Base-by-base conservation (phyloP, 2,888 invertebrate species). In the Nezara viridula region DNA sequence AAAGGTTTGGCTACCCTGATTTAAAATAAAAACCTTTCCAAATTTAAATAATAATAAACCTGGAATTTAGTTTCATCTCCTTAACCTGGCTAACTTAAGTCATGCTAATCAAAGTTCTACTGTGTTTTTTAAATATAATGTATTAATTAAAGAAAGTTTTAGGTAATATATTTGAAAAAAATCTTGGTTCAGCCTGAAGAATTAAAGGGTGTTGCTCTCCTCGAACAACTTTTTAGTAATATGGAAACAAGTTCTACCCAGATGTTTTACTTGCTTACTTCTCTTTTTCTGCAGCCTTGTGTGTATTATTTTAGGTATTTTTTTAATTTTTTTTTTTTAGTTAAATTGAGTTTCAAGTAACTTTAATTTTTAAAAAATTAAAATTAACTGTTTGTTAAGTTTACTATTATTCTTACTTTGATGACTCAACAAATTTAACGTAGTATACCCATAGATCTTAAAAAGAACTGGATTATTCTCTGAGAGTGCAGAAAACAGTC, bases 261-360 rank as follows among this genome's bases (percentile, higher is more conserved):
- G 40, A 73, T 73, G 32, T 88, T 88, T 50, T 50, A 88, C 47
- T 32, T 77, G 7, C 77, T 88, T 24, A 32, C 88, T 21, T 77
- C 50, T 49, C 77, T 88, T 47, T 88, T 77, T 40, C 77, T 88
- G 27, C 49, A 44, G 9, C 88, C 88, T n/a, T 88, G 88, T 50
- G 2, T 37, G 16, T 50, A 77, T 49, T 88, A 88, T 40, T 88
- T 88, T 49, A 88, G 88, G 88, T 88, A 88, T 37, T 49, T 49
- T 49, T 27, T 21, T 16, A 7, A 2, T 49, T 44, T 19, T 73
- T n/a, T 32, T 73, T 27, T 73, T n/a, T n/a, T n/a, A n/a, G n/a
- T n/a, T n/a, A n/a, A n/a, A n/a, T n/a, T n/a, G n/a, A n/a, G n/a
- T n/a, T n/a, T n/a, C n/a, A n/a, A n/a, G n/a, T n/a, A n/a, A n/a